A percentile compares a stretch with the other conserved stretches of the same genome.
Conservation (phyloP, 2,888 invertebrate genomes). For the Muschampia plurimacula region DNA sequence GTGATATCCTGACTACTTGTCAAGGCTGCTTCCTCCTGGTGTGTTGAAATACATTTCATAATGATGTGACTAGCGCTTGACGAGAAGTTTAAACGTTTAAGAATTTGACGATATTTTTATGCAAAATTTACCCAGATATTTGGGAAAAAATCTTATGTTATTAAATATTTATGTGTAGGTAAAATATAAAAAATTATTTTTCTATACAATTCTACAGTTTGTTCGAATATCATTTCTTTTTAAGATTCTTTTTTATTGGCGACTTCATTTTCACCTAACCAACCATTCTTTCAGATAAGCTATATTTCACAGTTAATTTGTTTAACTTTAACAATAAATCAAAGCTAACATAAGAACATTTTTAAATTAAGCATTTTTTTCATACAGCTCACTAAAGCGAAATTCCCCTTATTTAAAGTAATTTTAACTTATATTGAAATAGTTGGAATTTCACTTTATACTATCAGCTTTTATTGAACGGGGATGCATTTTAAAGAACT, state of each 20-base stretch:
- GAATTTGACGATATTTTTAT: constrained; percentile 37
- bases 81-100: constrained; percentile 49
- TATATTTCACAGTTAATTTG: too few species aligned
- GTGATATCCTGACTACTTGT: constrained; percentile 52
- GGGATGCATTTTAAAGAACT: constrained; percentile 69
- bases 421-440: background rate
- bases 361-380: background rate
- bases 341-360: too few species aligned
- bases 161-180: too few species aligned
- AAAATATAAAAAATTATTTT: background rate
- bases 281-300: too few species aligned
- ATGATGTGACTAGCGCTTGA: constrained; percentile 63
- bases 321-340: too few species aligned
- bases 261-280: too few species aligned
- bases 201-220: background rate
- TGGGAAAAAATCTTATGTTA: background rate
- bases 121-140: background rate
- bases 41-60: constrained; percentile 53
- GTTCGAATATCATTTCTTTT: background rate
- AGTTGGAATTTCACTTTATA: constrained; percentile 16
- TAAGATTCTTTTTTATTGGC: too few species aligned
- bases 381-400: background rate
- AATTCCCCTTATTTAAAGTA: background rate
- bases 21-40: constrained; percentile 52
- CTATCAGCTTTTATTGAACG: constrained; percentile 50